Evolutionary conservation across 2,113 vertebrate genomes (phyloP).

Genomic region (Phalacrocorax brasilianus): DNA sequence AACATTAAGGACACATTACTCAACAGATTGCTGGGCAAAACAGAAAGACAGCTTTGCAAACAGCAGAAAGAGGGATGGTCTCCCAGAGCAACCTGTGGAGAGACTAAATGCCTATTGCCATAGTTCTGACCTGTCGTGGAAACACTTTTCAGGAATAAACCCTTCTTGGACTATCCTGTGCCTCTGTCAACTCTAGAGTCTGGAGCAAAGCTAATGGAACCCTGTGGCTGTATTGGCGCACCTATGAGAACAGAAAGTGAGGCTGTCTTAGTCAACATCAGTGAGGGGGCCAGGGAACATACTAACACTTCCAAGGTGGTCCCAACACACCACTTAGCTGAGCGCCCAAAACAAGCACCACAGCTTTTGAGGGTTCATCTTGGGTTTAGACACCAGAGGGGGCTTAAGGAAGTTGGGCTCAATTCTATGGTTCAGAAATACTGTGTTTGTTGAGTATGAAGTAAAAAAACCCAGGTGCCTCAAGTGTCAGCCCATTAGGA

Average conservation of each 20-base stretch:
- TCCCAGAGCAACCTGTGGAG: neutral
- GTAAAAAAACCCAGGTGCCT: neutral
- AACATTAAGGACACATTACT: slow-evolving; percentile 70
- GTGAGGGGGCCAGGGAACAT: neutral
- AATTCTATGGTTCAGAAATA: neutral
- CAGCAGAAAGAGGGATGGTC: neutral
- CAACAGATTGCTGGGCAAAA: slow-evolving; percentile 40
- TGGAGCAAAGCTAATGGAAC: neutral
- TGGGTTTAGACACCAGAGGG: neutral
- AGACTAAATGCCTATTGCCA: neutral
- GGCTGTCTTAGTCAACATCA: neutral
- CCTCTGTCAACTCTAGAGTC: neutral
- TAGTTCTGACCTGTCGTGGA: neutral
- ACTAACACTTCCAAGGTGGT: neutral
- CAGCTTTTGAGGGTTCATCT: neutral
- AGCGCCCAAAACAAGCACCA: neutral
- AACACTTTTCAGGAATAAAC: neutral
- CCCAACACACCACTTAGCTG: neutral
- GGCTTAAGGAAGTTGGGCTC: neutral
- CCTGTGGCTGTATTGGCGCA: neutral
- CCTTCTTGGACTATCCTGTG: neutral
- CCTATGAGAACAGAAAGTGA: neutral
- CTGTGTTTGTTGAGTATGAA: neutral
- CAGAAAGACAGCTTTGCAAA: neutral
- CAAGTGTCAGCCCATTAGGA: neutral